Base-by-base conservation (phyloP, 2,888 invertebrate species). In the Aphodius granarius region DNA sequence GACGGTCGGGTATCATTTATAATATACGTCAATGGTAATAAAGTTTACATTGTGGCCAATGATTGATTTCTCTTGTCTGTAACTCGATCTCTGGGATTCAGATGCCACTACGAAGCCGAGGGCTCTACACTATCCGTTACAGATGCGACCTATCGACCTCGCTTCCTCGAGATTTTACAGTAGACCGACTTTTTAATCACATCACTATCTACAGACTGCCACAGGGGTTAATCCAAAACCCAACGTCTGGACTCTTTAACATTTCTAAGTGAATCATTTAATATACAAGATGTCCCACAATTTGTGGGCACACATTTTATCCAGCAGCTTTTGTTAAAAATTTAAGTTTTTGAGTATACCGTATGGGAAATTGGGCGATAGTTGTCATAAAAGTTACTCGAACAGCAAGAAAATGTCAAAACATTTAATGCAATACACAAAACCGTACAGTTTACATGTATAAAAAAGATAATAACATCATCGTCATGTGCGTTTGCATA, bases 1-100 rank as follows among this genome's bases (percentile, higher is more conserved):
- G 81, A 81, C 80, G 78, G 78, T 80, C 79, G 78, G 80, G 75
- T 80, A 83, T 84, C 84, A 84, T 85, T 85, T 84, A 85, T 85
- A 84, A 85, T 82, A 83, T 81, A 81, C 82, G 85, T 85, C 85
- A 85, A 83, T 85, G 82, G 82, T 83, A 85, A 85, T 85, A 85
- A 84, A 83, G 84, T 83, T 81, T 81, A 83, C 82, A 85, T 85
- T 85, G 84, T 85, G 81, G 81, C 75, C 78, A 74, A 79, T 85
- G 85, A 85, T 84, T 84, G 84, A 85, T 84, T 82, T 77, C 76
- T 78, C 79, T 80, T 82, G 79, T 80, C 78, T 68, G 68, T 21
- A 68, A 68, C 21, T 68, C 68, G 20, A 68, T 68, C 68, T 68
- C 19, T 9, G 21, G 21, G 68, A 22, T n/a, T 22, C 19, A 68